Conservation (phyloP, 2,797 vertebrate species). For the Phalloptychus januarius region DNA sequence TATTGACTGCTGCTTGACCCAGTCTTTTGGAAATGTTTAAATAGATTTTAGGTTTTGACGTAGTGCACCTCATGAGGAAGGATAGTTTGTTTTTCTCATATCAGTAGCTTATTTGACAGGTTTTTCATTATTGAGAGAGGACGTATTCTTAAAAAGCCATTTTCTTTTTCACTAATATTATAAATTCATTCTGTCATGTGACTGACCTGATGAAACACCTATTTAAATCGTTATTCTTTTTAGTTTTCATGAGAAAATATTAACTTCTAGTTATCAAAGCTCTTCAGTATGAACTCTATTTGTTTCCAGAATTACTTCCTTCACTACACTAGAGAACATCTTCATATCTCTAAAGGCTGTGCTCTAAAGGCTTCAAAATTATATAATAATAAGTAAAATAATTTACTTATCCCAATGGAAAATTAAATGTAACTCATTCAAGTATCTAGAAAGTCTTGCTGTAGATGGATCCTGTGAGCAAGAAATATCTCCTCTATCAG, state of each 20-base stretch:
- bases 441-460: too few relatives aligned
- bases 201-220: background rate
- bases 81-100: slow-evolving; percentile 34
- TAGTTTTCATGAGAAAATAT: background rate
- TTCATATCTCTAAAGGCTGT: background rate
- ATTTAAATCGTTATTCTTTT: slow-evolving; percentile 10
- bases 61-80: slow-evolving; percentile 17
- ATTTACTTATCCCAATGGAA: too few relatives aligned
- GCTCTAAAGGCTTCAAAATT: too few relatives aligned
- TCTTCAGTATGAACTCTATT: background rate
- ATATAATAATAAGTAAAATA: too few relatives aligned
- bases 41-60: slow-evolving; percentile 11
- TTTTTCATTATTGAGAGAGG: slow-evolving; percentile 43
- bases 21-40: background rate
- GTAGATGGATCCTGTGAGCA: too few relatives aligned
- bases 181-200: background rate
- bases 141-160: slow-evolving; percentile 18
- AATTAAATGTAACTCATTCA: too few relatives aligned
- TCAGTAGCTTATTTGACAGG: slow-evolving; percentile 30
- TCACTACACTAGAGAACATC: background rate
- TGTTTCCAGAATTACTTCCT: background rate
- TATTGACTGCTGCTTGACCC: slow-evolving; percentile 8
- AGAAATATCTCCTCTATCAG: background rate
- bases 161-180: background rate
- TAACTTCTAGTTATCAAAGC: background rate